Evolutionary conservation across 2,797 vertebrate species (phyloP), one percentile per base, ranked within the genome.

Genomic region (Benthosema pterotum): DNA sequence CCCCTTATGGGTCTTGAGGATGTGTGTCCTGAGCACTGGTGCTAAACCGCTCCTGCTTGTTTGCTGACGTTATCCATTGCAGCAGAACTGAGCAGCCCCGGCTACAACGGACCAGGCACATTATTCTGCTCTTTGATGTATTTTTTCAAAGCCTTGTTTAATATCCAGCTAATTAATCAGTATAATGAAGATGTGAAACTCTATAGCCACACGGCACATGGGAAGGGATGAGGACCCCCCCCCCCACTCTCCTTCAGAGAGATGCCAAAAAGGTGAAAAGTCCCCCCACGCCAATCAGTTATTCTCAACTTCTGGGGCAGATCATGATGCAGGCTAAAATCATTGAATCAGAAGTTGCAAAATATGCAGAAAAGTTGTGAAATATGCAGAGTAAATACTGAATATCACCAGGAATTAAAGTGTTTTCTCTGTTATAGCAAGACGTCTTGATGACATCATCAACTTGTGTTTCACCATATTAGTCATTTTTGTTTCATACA

Each of bases 101-200:
- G 22, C 22, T 25, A 38, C 8, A 38, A 8, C 5, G 7, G 8
- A 63, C 62, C 69, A 75, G 74, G 67, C 58, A 66, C 78, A 81
- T 84, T 77, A 78, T 78, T 69, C 71, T 71, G 53, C 60, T 79
- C 82, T 89, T 88, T 90, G 84, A 89, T 89, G 83, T 87, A 70
- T 79, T 88, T 87, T n/a, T 85, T 82, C 79, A 90, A 86, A 86
- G 67, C 69, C 22, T 8, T 14, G 60, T 75, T 83, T 78, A 66
- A 67, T 65, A 64, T 65, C 50, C 3, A 55, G 57, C 79, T 83
- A 85, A 85, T 90, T 85, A 87, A 87, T 87, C 83, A 75, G 73
- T 8, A 32, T 82, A 78, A 82, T 80, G 71, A 83, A 65, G 73
- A 76, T 42, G 16, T 55, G 62, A 65, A 53, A 50, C 63, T 77